These are phyloP conservation scores for Dreissena polymorpha DNA, from an alignment of 1,140 invertebrate genomes.

Conservation along the genomic window DNA sequence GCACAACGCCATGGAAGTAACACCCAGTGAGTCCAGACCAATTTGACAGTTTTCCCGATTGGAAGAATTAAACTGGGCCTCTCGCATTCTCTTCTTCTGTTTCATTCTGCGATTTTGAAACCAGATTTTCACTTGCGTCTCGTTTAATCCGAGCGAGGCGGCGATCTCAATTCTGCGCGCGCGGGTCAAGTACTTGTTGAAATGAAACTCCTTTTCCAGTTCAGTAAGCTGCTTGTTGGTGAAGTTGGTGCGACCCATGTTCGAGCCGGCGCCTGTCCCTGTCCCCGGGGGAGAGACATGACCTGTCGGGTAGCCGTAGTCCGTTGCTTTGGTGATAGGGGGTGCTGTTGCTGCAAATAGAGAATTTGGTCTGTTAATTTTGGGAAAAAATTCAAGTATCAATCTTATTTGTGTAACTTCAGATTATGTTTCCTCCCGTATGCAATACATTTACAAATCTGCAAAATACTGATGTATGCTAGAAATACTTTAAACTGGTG, in stretches of 20 bases:
- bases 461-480: too few relatives aligned
- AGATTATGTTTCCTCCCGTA: too few relatives aligned
- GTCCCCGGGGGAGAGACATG: constrained; percentile 24
- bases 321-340: constrained; percentile 40
- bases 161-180: constrained; percentile 98
- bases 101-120: constrained; percentile 99
- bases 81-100: constrained; percentile 90
- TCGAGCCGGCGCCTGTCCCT: constrained; percentile 42
- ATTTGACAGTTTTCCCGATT: constrained; percentile 65
- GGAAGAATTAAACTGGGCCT: constrained; percentile 72
- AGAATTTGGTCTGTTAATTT: background rate
- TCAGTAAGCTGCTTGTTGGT: constrained; percentile 99
- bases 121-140: constrained; percentile 88
- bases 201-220: constrained; percentile 99
- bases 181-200: constrained; percentile 98
- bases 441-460: too few relatives aligned
- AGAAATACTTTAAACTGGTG: too few relatives aligned
- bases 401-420: too few relatives aligned
- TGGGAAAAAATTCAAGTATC: too few relatives aligned
- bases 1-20: constrained; percentile 70
- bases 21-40: constrained; percentile 67
- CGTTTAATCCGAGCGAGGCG: constrained; percentile 96
- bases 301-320: constrained; percentile 41
- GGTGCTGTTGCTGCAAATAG: constrained; percentile 35
- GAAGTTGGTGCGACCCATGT: constrained; percentile 92